These are phyloP conservation scores for Lasioglossum figueresi DNA, from an alignment of 2,888 invertebrate species.

Conservation along the genomic window DNA sequence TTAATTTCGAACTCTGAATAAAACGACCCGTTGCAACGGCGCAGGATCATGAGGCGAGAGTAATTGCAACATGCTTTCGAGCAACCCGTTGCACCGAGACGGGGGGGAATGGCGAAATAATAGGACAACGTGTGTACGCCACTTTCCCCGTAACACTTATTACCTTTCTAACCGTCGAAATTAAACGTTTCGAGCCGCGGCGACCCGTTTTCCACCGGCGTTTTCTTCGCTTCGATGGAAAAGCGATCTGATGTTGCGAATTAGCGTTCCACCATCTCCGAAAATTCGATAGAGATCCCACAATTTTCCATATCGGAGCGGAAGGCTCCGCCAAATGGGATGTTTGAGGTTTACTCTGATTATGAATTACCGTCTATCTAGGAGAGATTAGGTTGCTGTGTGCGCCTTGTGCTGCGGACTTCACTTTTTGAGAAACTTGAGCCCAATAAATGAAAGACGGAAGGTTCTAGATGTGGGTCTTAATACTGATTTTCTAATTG, in stretches of 20 bases:
- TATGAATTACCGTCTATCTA: neutral
- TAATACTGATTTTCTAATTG: too few species aligned
- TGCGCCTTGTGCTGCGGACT: too few species aligned
- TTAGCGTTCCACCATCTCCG: neutral
- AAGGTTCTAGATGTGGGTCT: too few species aligned
- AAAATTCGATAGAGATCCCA: neutral
- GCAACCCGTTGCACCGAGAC: neutral
- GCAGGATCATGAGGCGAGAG: neutral
- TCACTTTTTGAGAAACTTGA: too few species aligned
- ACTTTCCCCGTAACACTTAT: constrained; percentile 16
- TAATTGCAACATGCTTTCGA: neutral
- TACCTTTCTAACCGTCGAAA: neutral
- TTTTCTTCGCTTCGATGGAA: neutral
- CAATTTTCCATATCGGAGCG: neutral
- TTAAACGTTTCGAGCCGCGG: neutral
- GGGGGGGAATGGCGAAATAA: neutral
- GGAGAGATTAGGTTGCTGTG: too few species aligned
- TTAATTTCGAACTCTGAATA: constrained; percentile 1
- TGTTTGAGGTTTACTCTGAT: neutral
- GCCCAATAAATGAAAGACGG: too few species aligned
- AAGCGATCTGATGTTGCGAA: neutral
- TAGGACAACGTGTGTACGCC: neutral
- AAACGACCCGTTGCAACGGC: neutral
- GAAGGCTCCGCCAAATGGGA: neutral
- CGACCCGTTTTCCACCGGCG: neutral